Conservation (phyloP, 2,888 invertebrate genomes). For the Slavum lentiscoides region DNA sequence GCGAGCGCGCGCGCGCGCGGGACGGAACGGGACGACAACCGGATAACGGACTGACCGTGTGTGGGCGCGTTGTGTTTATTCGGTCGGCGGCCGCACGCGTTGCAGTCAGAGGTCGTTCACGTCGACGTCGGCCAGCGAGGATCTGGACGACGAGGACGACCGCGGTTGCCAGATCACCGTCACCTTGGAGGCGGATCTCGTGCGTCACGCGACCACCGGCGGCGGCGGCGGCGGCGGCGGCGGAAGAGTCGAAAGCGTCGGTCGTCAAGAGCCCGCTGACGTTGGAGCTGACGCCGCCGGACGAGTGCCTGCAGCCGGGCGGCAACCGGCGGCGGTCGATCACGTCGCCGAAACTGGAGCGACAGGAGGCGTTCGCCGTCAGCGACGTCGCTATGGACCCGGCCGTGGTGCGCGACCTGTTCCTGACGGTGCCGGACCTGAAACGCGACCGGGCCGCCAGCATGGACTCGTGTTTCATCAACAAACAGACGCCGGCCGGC, state of each 20-base stretch:
- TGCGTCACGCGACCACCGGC: conserved; percentile 63
- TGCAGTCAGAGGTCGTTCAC: conserved; percentile 56
- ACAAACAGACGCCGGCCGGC: conserved; percentile 70
- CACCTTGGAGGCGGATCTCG: conserved; percentile 63
- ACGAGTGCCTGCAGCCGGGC: conserved; percentile 54
- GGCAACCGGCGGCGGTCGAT: conserved; percentile 70
- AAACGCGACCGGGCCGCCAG: conserved; percentile 72
- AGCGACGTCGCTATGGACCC: conserved; percentile 65
- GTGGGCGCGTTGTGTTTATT: no score
- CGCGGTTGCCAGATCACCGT: conserved; percentile 57
- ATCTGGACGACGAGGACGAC: conserved; percentile 61
- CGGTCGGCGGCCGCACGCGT: conserved; percentile 61
- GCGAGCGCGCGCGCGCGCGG: no score
- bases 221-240: conserved; percentile 61
- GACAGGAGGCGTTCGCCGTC: conserved; percentile 81
- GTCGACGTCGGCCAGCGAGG: conserved; percentile 53
- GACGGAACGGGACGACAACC: no score
- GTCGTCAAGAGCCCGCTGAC: conserved; percentile 55
- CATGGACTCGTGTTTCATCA: conserved; percentile 83
- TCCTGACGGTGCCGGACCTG: conserved; percentile 72
- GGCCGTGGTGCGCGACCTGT: conserved; percentile 67
- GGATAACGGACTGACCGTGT: no score
- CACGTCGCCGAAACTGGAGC: conserved; percentile 63
- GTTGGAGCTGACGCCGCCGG: conserved; percentile 60
- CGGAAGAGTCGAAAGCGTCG: conserved; percentile 57